These are phyloP conservation scores for Pararge aegeria DNA, from an alignment of 1,140 invertebrate species.

Conservation along the genomic window DNA sequence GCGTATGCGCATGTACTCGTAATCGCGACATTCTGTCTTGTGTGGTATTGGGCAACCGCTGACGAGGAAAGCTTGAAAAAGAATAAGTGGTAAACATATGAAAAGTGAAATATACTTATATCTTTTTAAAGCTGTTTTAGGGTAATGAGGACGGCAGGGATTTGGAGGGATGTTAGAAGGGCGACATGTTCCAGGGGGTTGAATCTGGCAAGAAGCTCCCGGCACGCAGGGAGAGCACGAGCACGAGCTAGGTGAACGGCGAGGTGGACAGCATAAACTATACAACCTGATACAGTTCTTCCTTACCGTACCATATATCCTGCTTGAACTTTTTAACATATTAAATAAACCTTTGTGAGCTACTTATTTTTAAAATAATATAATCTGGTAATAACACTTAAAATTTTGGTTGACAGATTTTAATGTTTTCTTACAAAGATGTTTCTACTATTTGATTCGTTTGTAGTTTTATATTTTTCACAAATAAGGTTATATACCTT, in stretches of 20 bases:
- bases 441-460: too few species aligned
- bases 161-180: constrained; percentile 51
- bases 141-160: constrained; percentile 55
- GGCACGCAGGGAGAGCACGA: constrained; percentile 31
- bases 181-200: constrained; percentile 41
- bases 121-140: constrained; percentile 52
- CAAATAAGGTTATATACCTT: too few species aligned
- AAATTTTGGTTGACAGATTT: not conserved
- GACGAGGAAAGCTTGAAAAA: constrained; percentile 43
- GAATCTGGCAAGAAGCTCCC: constrained; percentile 32
- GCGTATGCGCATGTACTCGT: constrained; percentile 66
- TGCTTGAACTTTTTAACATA: not conserved
- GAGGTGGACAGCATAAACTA: constrained; percentile 49
- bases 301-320: not conserved
- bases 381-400: too few species aligned
- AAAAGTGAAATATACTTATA: constrained; percentile 55
- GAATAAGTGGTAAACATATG: constrained; percentile 52
- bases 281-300: constrained; percentile 27
- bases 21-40: constrained; percentile 59
- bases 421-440: too few species aligned
- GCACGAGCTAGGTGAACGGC: constrained; percentile 28
- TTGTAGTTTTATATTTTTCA: too few species aligned
- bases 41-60: constrained; percentile 31
- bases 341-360: too few species aligned
- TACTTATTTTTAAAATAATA: not conserved